These are phyloP conservation scores for Holacanthella duospinosa DNA, from an alignment of 2,888 invertebrate species.

Conservation along the genomic window DNA sequence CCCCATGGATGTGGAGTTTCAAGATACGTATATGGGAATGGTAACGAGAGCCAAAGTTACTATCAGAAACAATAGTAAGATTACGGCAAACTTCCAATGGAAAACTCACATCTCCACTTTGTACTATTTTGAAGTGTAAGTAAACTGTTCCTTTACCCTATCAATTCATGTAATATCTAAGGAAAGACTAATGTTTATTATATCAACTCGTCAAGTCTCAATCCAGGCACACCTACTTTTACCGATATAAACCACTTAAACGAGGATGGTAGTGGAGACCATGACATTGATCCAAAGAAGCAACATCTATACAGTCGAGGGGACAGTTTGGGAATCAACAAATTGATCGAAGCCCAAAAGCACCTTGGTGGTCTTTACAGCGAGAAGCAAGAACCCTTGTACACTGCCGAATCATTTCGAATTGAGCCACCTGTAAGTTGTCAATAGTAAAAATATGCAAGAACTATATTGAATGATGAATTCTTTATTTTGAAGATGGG, in stretches of 20 bases:
- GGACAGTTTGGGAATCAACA: neutral
- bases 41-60: slow-evolving; percentile 12
- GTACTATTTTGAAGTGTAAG: neutral
- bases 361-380: neutral
- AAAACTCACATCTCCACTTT: neutral
- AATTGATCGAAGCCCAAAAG: neutral
- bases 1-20: slow-evolving; percentile 11
- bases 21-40: slow-evolving; percentile 24
- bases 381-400: neutral
- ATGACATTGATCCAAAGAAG: neutral
- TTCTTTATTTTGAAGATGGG: slow-evolving; percentile 2
- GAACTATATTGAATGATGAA: neutral
- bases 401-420: neutral
- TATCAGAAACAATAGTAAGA: slow-evolving; percentile 22
- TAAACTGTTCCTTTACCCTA: neutral
- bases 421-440: slow-evolving; percentile 1
- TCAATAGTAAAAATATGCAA: neutral
- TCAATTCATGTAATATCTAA: neutral
- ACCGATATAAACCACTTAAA: no score
- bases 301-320: neutral
- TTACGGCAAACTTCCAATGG: slow-evolving; percentile 22
- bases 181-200: no score
- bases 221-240: no score
- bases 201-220: no score
- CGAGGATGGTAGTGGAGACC: neutral